Evolutionary conservation across 2,888 invertebrate genomes (phyloP).

Genomic region (Fragum fragum): DNA sequence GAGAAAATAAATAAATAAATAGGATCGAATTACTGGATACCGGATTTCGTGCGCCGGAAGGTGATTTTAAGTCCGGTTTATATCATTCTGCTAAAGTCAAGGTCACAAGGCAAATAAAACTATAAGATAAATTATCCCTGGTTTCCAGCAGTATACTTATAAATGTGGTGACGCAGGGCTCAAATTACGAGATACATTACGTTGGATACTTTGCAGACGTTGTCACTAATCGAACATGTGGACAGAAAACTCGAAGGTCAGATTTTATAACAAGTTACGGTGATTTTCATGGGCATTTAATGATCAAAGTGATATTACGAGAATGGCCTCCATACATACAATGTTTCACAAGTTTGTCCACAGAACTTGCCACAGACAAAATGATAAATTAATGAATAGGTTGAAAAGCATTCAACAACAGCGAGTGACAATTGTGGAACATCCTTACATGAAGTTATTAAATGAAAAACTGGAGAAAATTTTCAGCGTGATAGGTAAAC

Average conservation of each 20-base stretch:
- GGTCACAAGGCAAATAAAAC: slow-evolving; percentile 21
- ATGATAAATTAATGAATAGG: slow-evolving; percentile 35
- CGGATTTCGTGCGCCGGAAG: background rate
- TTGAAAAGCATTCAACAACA: slow-evolving; percentile 14
- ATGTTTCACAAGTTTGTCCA: slow-evolving; percentile 43
- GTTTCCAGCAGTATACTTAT: background rate
- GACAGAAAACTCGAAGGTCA: slow-evolving; percentile 17
- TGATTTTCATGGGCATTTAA: background rate
- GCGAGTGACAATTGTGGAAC: slow-evolving; percentile 20
- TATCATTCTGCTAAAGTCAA: slow-evolving; percentile 2
- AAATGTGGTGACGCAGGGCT: too few relatives aligned
- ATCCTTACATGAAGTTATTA: slow-evolving; percentile 52
- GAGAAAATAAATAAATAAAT: too few relatives aligned
- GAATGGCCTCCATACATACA: slow-evolving; percentile 44
- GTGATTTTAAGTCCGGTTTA: background rate
- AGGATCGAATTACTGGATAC: too few relatives aligned
- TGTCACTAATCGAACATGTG: slow-evolving; percentile 33
- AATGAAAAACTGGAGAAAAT: slow-evolving; percentile 67
- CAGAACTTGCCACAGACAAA: slow-evolving; percentile 29
- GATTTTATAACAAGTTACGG: slow-evolving; percentile 23
- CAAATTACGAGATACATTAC: background rate
- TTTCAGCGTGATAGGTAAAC: slow-evolving; percentile 71
- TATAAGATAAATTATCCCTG: background rate
- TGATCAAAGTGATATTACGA: background rate
- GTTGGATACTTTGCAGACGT: background rate